Conservation (phyloP, 2,113 vertebrate species). For the Phrynocephalus versicolor region DNA sequence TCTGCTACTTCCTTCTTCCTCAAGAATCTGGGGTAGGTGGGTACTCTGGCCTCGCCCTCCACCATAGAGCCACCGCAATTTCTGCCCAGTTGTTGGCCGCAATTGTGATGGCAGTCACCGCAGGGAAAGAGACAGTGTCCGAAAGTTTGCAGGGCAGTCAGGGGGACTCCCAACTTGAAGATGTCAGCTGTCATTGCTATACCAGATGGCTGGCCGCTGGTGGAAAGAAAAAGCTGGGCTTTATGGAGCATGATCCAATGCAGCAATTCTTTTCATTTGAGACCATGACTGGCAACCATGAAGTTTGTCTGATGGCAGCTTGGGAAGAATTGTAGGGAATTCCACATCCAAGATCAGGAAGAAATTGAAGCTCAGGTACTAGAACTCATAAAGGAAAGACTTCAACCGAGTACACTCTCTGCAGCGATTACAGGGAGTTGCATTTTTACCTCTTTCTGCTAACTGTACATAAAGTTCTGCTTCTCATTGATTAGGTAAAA, state of each 20-base stretch:
- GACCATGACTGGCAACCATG: too few relatives aligned
- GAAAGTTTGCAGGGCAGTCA: not conserved
- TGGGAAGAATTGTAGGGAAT: too few relatives aligned
- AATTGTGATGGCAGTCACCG: not conserved
- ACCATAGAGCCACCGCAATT: not conserved
- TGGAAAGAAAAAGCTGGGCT: too few relatives aligned
- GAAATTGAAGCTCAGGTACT: not conserved
- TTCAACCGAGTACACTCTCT: not conserved
- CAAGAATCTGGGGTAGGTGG: too few relatives aligned
- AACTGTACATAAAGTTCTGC: not conserved
- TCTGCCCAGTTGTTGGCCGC: not conserved
- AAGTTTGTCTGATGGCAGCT: too few relatives aligned
- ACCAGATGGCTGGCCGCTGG: not conserved
- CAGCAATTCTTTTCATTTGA: too few relatives aligned
- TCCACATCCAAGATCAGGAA: too few relatives aligned
- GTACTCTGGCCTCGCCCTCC: not conserved
- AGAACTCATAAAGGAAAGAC: not conserved
- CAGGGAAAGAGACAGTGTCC: not conserved
- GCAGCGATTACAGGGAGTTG: not conserved
- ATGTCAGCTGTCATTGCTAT: not conserved
- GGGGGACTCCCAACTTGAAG: not conserved
- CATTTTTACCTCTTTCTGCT: not conserved
- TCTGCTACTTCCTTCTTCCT: too few relatives aligned
- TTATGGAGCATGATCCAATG: too few relatives aligned
- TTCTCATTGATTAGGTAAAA: not conserved